Base-by-base conservation (phyloP, 2,797 vertebrate species). In the Fratercula arctica region DNA sequence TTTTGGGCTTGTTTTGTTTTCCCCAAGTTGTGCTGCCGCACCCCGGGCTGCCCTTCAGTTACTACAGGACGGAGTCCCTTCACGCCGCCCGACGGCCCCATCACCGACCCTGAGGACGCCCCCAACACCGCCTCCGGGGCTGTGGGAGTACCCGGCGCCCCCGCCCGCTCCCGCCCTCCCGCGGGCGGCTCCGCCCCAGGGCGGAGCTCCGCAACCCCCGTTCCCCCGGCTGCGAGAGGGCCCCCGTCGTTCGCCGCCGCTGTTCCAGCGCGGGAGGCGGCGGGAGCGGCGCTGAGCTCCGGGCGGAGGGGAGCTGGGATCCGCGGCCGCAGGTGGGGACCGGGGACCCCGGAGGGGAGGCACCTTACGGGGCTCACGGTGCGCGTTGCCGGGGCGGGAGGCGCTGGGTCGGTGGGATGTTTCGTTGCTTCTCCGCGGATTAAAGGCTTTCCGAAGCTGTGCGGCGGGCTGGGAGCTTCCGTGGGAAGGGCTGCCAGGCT, bases 161-260 rank as follows among this genome's bases (percentile, higher is more conserved):
- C 53, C 12, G 12, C 17, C 23, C 35, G 15, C 35, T 37, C 6
- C 72, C 43, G 66, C 79, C 66, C 23, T 16, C 25, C 28, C 29
- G 6, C 25, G 7, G 5, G 6, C 5, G 28, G 43, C 35, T 13
- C 70, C 48, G 48, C 64, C 35, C 48, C 26, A 50, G 70, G 57
- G 79, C 72, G 64, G 57, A 5, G 43, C 56, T 23, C 17, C 3
- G 5, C 50, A 9, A 45, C 18, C 18, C 18, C 9, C 11, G n/a
- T 4, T 16, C 3, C 29, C 54, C 7, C 29, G 16, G 13, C 25
- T 1, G 2, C 10, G 9, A 31, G 41, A 15, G 35, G 43, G 11
- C 4, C 1, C 1, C 4, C 0, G 13, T 6, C 1, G 15, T 15
- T 1, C 0, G 50, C 3, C 2, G 16, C 5, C 3, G 50, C 24